phyloP scores from a whole-genome alignment of 1,140 invertebrate genomes.

The Onthophagus taurus region DNA sequence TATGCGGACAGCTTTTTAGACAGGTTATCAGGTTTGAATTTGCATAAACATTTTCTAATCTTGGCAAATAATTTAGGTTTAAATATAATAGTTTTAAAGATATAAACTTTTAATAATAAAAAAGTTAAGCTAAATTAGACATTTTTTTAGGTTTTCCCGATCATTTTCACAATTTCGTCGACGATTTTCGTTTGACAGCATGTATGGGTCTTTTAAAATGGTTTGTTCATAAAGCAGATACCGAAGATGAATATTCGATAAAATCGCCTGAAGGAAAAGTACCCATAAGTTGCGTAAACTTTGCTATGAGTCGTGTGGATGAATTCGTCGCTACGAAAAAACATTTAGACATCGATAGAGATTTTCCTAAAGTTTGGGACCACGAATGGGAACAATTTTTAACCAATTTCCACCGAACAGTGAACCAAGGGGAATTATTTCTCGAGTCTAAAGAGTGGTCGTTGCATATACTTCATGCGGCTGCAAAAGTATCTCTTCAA shows the following conservation, averaged over 20 bases:
- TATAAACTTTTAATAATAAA: no score
- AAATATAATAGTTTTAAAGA: no score
- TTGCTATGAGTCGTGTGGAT: slow-evolving; percentile 64
- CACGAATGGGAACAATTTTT: slow-evolving; percentile 83
- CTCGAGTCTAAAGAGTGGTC: slow-evolving; percentile 34
- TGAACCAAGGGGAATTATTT: slow-evolving; percentile 52
- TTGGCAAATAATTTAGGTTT: no score
- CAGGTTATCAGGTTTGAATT: no score
- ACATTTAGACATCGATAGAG: slow-evolving; percentile 79
- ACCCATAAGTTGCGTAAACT: slow-evolving; percentile 63
- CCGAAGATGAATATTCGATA: slow-evolving; percentile 45
- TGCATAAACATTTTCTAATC: no score
- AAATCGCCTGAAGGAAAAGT: slow-evolving; percentile 53
- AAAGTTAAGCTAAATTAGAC: no score
- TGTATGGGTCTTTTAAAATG: slow-evolving; percentile 75
- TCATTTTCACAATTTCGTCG: slow-evolving; percentile 78
- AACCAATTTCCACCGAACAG: slow-evolving; percentile 60
- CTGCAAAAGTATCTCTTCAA: slow-evolving; percentile 41
- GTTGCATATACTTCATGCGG: slow-evolving; percentile 30
- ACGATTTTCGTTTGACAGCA: slow-evolving; percentile 81
- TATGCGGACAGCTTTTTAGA: no score
- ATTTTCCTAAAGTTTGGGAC: slow-evolving; percentile 58
- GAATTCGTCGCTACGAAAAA: slow-evolving; percentile 65
- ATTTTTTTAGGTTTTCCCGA: slow-evolving; percentile 48
- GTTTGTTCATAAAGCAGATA: slow-evolving; percentile 51